Percentiles rank a stretch among this genome's conserved stretches.
Evolutionary conservation across 2,888 invertebrate species (phyloP).

Genomic region (Chrysotoxum bicinctum): DNA sequence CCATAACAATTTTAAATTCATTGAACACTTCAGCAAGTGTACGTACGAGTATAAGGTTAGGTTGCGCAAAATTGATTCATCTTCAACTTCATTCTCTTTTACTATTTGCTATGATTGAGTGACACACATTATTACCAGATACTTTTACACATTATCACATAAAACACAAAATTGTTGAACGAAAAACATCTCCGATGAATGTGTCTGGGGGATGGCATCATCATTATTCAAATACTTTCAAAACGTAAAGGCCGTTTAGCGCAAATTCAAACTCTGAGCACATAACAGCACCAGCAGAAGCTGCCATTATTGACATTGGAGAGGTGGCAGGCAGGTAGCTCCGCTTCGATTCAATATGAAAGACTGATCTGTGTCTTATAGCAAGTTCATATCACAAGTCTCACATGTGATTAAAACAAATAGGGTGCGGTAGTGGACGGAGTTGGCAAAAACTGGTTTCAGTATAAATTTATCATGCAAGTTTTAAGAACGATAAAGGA

Average conservation of each 20-base stretch:
- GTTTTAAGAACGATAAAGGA: slow-evolving; percentile 17
- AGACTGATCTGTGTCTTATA: slow-evolving; percentile 35
- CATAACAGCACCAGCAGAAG: slow-evolving; percentile 31
- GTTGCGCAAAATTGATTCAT: slow-evolving; percentile 58
- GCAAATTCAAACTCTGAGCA: slow-evolving; percentile 41
- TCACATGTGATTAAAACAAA: slow-evolving; percentile 62
- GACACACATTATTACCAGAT: slow-evolving; percentile 63
- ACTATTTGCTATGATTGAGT: slow-evolving; percentile 31
- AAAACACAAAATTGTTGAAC: slow-evolving; percentile 3
- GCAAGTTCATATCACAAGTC: slow-evolving; percentile 21
- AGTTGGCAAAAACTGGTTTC: slow-evolving; percentile 54
- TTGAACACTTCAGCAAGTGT: background rate
- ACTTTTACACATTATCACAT: slow-evolving; percentile 16
- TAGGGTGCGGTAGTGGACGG: slow-evolving; percentile 57
- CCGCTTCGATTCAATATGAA: slow-evolving; percentile 23
- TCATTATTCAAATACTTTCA: slow-evolving; percentile 69
- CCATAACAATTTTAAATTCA: slow-evolving; percentile 39
- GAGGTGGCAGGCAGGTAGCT: slow-evolving; percentile 59
- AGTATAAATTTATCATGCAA: slow-evolving; percentile 46
- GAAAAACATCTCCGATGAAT: slow-evolving; percentile 65
- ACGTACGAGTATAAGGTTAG: background rate
- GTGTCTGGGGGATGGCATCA: slow-evolving; percentile 65
- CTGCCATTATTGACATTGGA: slow-evolving; percentile 63
- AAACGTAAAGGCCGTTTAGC: slow-evolving; percentile 63
- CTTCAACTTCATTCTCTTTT: slow-evolving; percentile 26